phyloP scores from a whole-genome alignment of 2,113 vertebrate genomes.

The Oreotrochilus melanogaster region DNA sequence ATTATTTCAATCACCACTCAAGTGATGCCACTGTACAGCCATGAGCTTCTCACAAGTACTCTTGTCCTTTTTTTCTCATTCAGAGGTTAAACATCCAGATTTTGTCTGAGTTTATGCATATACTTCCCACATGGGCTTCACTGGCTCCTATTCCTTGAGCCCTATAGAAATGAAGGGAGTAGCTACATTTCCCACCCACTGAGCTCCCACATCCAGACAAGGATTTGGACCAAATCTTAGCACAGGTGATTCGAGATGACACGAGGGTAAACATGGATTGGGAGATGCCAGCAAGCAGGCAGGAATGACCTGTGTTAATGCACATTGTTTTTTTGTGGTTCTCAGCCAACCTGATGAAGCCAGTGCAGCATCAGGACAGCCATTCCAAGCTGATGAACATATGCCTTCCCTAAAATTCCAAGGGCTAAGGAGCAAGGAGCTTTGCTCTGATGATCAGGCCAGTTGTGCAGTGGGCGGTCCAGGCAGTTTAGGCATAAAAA shows the following conservation, averaged over 20 bases:
- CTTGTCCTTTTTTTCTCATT: neutral
- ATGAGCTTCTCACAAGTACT: neutral
- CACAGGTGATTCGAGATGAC: neutral
- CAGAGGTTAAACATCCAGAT: neutral
- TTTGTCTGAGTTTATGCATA: neutral
- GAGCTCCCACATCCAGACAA: neutral
- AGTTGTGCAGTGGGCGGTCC: neutral
- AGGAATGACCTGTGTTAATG: neutral
- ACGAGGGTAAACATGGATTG: neutral
- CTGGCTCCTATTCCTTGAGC: neutral
- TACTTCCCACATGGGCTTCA: neutral
- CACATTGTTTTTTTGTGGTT: neutral
- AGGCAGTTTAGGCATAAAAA: neutral
- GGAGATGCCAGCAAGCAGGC: neutral
- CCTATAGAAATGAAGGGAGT: neutral
- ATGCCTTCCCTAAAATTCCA: neutral
- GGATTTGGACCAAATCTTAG: neutral
- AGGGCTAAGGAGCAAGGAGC: neutral
- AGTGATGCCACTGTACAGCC: neutral
- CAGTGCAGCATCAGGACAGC: neutral
- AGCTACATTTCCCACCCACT: neutral
- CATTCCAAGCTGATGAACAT: neutral
- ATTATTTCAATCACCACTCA: slow-evolving; percentile 19
- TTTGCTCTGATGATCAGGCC: neutral
- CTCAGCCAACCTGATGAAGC: neutral